Base-by-base conservation (phyloP, 2,888 invertebrate species). In the Lasioglossum lativentre region DNA sequence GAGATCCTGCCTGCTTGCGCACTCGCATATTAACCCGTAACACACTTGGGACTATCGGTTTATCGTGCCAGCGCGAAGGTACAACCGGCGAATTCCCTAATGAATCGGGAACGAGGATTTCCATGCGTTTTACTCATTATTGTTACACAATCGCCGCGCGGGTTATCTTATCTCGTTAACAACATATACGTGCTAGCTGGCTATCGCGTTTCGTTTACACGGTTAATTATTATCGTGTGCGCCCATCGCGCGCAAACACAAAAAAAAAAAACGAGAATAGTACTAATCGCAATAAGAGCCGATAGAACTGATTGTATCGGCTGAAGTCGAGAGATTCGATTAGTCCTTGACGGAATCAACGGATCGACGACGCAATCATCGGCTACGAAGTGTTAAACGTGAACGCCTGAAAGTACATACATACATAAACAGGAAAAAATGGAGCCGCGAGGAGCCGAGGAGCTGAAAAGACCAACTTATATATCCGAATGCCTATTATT, bases 121-220 rank as follows among this genome's bases (percentile, higher is more conserved):
- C 34, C 27, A 40, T 14, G 68, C 23, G 23, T 42, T 56, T 71
- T 30, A 30, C 16, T 19, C 30, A 19, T 42, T 42, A 42, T 42
- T 45, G 56, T 27, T 63, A 40, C 72, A 72, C 72, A n/a, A 23
- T 59, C 42, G 27, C n/a, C 40, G 27, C 5, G 23, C 52, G 47
- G 40, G 34, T 72, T 82, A 82, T 83, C 75, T 83, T 83, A 81
- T 81, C 75, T 30, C 34, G 72, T 27, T 72, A 71, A 30, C 42
- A 16, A 30, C 34, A 75, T 27, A 8, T 59, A 34, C 59, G 52
- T 66, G 27, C 12, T 68, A 38, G 19, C 19, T 23, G 42, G 42
- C 45, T 74, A 74, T 74, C 66, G 19, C 23, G 19, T 38, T 45
- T 59, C 56, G 45, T 59, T 56, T 27, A 63, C 23, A n/a, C 45